Conservation (phyloP, 2,888 invertebrate species). For the Portevinia maculata region DNA sequence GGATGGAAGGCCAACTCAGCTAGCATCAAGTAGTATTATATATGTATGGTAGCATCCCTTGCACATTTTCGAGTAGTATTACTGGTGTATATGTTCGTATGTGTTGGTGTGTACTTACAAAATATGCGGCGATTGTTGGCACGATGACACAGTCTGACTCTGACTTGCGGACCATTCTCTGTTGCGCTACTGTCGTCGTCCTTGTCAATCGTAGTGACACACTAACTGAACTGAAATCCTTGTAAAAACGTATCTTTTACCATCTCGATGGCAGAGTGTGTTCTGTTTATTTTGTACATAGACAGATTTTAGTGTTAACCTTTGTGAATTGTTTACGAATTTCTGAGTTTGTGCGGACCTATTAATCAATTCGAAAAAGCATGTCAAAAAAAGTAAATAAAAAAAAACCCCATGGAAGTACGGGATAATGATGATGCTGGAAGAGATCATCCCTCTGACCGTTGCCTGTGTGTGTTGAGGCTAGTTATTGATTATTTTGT, state of each 20-base stretch:
- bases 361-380: slow-evolving; percentile 2
- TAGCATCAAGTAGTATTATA: slow-evolving; percentile 10
- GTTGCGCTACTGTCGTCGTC: slow-evolving; percentile 55
- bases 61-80: slow-evolving; percentile 54
- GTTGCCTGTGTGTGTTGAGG: slow-evolving; percentile 19
- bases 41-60: slow-evolving; percentile 55
- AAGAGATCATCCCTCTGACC: slow-evolving; percentile 14
- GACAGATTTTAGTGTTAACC: slow-evolving; percentile 11
- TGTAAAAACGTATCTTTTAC: slow-evolving; percentile 49
- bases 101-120: slow-evolving; percentile 1
- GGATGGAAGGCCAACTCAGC: slow-evolving; percentile 27
- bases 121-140: slow-evolving; percentile 16
- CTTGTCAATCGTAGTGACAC: slow-evolving; percentile 68
- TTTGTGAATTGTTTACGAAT: slow-evolving; percentile 41
- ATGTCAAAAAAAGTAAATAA: background rate
- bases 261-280: slow-evolving; percentile 5
- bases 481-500: slow-evolving; percentile 60
- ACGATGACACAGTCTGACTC: background rate
- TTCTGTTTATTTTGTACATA: background rate
- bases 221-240: slow-evolving; percentile 47
- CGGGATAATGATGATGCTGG: slow-evolving; percentile 22
- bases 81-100: slow-evolving; percentile 1
- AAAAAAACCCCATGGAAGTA: slow-evolving; percentile 2
- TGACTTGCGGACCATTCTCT: slow-evolving; percentile 30
- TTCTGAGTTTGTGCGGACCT: background rate